Evolutionary conservation across 1,140 invertebrate genomes (phyloP).

Genomic region (Scaptodrosophila lebanonensis): DNA sequence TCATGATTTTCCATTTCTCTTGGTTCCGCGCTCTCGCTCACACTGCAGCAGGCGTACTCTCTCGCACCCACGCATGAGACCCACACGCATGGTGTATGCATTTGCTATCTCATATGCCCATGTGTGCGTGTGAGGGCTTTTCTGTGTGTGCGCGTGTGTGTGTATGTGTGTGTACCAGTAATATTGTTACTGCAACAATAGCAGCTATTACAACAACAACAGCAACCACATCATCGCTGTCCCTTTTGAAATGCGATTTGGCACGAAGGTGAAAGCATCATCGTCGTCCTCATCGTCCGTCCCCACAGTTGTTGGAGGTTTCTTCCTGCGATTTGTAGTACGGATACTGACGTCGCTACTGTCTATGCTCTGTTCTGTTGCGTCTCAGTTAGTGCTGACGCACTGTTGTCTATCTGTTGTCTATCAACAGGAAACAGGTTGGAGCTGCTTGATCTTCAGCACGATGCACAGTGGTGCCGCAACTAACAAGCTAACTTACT

Average conservation of each 20-base stretch:
- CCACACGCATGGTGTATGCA: conserved; percentile 72
- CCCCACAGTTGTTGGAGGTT: not conserved
- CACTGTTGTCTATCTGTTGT: too few relatives aligned
- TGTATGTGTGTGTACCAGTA: conserved; percentile 50
- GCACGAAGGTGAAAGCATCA: conserved; percentile 18
- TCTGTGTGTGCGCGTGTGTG: conserved; percentile 7
- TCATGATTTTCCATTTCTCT: conserved; percentile 39
- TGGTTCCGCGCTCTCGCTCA: conserved; percentile 35
- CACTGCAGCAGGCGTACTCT: conserved; percentile 30
- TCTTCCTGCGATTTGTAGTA: not conserved
- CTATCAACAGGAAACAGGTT: too few relatives aligned
- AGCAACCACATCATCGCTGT: conserved; percentile 2
- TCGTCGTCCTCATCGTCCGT: not conserved
- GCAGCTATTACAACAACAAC: conserved; percentile 42
- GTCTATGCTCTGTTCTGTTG: too few relatives aligned
- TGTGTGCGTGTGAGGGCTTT: conserved; percentile 13
- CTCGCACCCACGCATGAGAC: conserved; percentile 33
- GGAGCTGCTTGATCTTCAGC: too few relatives aligned
- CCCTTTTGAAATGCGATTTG: conserved; percentile 27
- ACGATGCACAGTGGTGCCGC: too few relatives aligned
- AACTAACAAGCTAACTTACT: too few relatives aligned
- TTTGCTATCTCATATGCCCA: conserved; percentile 60
- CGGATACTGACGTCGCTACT: too few relatives aligned
- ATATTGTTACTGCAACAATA: conserved; percentile 71
- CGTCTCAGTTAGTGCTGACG: too few relatives aligned